Base-by-base conservation (phyloP, 1,140 invertebrate species). In the Mizuhopecten yessoensis region DNA sequence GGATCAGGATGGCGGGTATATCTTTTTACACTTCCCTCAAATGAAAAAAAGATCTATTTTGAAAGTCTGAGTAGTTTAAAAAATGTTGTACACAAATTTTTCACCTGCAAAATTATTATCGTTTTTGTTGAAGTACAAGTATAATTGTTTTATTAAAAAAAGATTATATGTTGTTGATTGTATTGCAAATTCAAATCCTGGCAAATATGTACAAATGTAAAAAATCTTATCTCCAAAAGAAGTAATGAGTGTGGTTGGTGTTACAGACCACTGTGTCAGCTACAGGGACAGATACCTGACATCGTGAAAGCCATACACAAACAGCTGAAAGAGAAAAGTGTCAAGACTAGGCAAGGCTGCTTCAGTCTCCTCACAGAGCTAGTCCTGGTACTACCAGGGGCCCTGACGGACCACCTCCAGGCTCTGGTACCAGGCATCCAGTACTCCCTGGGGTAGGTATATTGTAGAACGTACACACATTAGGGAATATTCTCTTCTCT, bases 281-380 rank as follows among this genome's bases (percentile, higher is more conserved):
- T 96, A 87, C 95, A 96, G 42, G 90, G 88, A 13, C 97, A 98
- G 96, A 97, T 98, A 34, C 97, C 98, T 0, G 95, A 97, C 15
- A 97, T 99, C 90, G 98, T 99, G 0, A 98, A 98, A 96, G 98
- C 98, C 13, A 97, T 99, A n/a, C 98, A 98, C 95, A 97, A 98
- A 89, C 98, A 99, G 95, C 97, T 99, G 97, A 98, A 98, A 95
- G 99, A 99, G 95, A 99, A 99, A 95, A 99, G 98, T 93, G 98
- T 99, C 91, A 99, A 99, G 96, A 98, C 99, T 3, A 97, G 99
- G 49, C 98, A 99, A 96, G 98, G 99, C 93, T 99, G 98, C 96
- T 98, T 99, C 94, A 97, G 98, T 33, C 96, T 99, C 23, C 97
- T 99, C 3, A 98, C 98, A 91, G 99, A 99, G 97, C 97, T 99